Evolutionary conservation across 1,140 invertebrate genomes (phyloP), one percentile per base, ranked within the genome.

Genomic region (Panagrolaimus sp.): DNA sequence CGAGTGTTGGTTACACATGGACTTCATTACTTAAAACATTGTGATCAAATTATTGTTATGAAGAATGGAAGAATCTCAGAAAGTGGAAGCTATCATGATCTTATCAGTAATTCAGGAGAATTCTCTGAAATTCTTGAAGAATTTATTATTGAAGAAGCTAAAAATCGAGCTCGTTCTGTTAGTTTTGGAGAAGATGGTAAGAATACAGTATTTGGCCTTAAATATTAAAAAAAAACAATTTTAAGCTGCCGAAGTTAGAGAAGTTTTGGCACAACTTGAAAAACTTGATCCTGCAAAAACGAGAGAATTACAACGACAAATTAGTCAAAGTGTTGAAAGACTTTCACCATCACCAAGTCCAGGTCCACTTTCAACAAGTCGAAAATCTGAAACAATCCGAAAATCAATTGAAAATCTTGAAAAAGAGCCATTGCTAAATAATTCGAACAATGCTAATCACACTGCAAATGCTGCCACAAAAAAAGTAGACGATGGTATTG

Each of bases 1-100:
- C 76, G 82, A 32, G 68, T 83, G 52, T 44, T 83, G 4, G 80
- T 83, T 12, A 84, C 81, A 6, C 81, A 84, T 74, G 78, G 79
- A 2, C 65, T 82, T 38, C 43, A 66, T 32, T 77, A 77, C 46
- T 45, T 82, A 21, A 77, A 77, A 45, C 67, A 81, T 45, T 81
- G 76, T 55, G 80, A 82, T 52, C 52, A 73, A 46, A 69, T 76
- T 21, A 70, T 76, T 47, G 76, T 76, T 64, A 64, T 64, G 63
- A 64, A 64, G 81, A 76, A 78, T n/a, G 80, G 76, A 8, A 67
- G 69, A 44, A 70, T 81, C 12, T 73, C 75, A 52, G 74, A 81
- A 64, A 63, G 68, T 4, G 80, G 80, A 38, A 74, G 71, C 1
- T 81, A 78, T 67, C 24, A 76, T 14, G 76, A 81, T 32, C 68